A percentile compares a stretch with the other conserved stretches of the same genome.
Evolutionary conservation across 1,140 invertebrate genomes (phyloP).

Genomic region (Microplitis demolitor): DNA sequence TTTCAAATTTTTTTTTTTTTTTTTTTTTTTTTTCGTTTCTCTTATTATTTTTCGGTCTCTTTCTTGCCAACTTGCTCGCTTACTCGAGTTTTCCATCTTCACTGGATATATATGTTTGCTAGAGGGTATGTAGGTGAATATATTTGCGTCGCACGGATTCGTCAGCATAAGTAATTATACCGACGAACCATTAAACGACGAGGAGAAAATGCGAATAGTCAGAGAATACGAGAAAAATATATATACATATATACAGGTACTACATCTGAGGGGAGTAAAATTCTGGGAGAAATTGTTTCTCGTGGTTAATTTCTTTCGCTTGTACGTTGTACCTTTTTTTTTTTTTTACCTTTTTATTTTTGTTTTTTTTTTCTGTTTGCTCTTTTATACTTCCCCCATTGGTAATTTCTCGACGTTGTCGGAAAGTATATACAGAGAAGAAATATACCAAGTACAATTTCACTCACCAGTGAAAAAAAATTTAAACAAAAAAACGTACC

Average conservation of each 20-base stretch:
- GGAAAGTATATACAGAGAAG: no score
- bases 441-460: no score
- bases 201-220: conserved; percentile 14
- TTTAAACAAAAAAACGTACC: no score
- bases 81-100: background rate
- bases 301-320: conserved; percentile 10
- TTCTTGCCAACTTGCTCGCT: background rate
- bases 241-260: background rate
- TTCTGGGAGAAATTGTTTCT: conserved; percentile 8
- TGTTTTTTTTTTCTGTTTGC: no score
- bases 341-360: background rate
- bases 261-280: background rate
- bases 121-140: background rate
- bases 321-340: background rate
- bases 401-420: background rate
- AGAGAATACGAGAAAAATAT: background rate
- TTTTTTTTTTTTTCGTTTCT: no score
- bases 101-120: background rate
- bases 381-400: background rate
- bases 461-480: no score
- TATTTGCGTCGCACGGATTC: conserved; percentile 7
- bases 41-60: background rate
- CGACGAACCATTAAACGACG: conserved; percentile 52
- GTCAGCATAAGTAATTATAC: conserved; percentile 54
- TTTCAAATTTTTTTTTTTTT: background rate